Evolutionary conservation across 2,888 invertebrate species (phyloP), one percentile per base, ranked within the genome.

Genomic region (Nemoura dubitans): DNA sequence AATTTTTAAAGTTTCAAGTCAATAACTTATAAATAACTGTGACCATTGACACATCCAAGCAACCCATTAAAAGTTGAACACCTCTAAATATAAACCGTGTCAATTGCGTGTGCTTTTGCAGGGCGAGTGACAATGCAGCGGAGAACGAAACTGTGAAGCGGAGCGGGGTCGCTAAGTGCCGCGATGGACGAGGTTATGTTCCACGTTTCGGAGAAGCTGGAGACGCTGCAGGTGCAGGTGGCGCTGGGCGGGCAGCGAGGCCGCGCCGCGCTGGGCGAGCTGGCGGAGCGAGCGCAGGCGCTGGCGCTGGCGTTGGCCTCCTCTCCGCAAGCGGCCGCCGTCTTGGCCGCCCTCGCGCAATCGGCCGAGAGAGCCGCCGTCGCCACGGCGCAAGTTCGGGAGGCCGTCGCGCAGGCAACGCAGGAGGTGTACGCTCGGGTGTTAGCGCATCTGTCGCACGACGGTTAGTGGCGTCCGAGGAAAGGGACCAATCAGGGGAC

Each of bases 231-330:
- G 87, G 89, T 89, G 36, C 89, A 89, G 86, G 85, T 89, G 80
- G 87, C 85, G 86, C 89, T 89, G 88, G 88, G 89, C 42, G 86
- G 88, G 27, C 89, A 89, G 85, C 88, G 88, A 85, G 88, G 89
- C 76, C 87, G 88, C 86, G 85, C 87, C 7, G 42, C 89, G 29
- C 86, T 89, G 76, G 87, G 88, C 77, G 88, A 88, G 43, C 89
- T 88, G 83, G 87, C 89, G 5, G 89, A 90, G 76, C 88, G 89
- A 77, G 88, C 88, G 0, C 85, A 88, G 25, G 86, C 85, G 59
- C 82, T 88, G 29, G 89, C 88, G 7, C 76, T 87, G 59, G 85
- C 88, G 81, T 86, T 88, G 78, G 89, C 88, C 88, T 84, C 89
- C 25, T 89, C 89, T 78, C 88, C 89, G 7, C 76, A 87, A 87